A percentile compares a stretch with the other conserved stretches of the same genome.
These are phyloP conservation scores for Drosophila pseudoobscura DNA, from an alignment of 1,140 invertebrate genomes.

Conservation along the genomic window DNA sequence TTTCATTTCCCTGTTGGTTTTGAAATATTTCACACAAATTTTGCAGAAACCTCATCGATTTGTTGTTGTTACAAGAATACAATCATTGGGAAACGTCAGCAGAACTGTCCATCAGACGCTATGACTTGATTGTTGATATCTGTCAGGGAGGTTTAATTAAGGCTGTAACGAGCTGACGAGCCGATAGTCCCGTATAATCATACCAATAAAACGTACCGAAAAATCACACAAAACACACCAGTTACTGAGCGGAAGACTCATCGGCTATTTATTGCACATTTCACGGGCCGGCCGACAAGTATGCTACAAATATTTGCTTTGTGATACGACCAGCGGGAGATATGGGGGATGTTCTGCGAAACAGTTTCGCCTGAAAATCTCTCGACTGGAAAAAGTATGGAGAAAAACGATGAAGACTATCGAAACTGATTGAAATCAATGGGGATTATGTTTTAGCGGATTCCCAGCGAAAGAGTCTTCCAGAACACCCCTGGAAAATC, in stretches of 20 bases:
- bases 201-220: slow-evolving; percentile 34
- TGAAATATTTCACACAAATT: slow-evolving; percentile 45
- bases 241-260: not conserved
- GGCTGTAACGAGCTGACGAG: slow-evolving; percentile 52
- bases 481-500: slow-evolving; percentile 38
- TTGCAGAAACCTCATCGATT: slow-evolving; percentile 19
- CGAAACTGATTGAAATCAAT: not conserved
- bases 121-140: slow-evolving; percentile 28
- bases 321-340: slow-evolving; percentile 10
- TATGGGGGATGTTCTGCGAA: slow-evolving; percentile 19
- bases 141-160: slow-evolving; percentile 68
- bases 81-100: slow-evolving; percentile 18
- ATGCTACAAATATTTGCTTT: slow-evolving; percentile 70
- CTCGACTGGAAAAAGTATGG: not conserved
- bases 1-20: slow-evolving; percentile 12
- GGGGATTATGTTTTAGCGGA: not conserved
- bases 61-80: slow-evolving; percentile 9
- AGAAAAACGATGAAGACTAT: too few species aligned
- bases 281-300: slow-evolving; percentile 29
- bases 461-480: slow-evolving; percentile 1
- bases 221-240: slow-evolving; percentile 23
- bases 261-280: slow-evolving; percentile 17
- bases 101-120: slow-evolving; percentile 43
- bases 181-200: slow-evolving; percentile 38
- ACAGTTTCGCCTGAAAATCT: not conserved